Percentiles rank a stretch among this genome's conserved stretches.
phyloP scores from a whole-genome alignment of 2,797 vertebrate genomes.

The Anguilla anguilla region DNA sequence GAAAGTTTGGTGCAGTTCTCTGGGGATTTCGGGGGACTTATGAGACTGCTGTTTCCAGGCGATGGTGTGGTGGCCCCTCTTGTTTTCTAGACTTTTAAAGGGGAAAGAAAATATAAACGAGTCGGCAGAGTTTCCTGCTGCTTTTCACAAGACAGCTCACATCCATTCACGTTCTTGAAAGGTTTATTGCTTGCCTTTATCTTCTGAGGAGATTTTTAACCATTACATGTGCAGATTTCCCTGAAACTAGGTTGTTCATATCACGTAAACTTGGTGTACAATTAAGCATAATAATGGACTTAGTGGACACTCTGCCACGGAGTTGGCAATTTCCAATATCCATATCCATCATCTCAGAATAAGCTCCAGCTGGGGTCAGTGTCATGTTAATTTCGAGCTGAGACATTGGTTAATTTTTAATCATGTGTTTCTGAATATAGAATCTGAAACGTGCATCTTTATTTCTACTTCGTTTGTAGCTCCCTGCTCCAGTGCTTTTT shows the following conservation, averaged over 20 bases:
- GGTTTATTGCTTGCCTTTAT: neutral
- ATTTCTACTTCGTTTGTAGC: neutral
- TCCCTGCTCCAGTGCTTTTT: neutral
- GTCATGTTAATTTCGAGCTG: neutral
- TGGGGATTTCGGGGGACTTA: neutral
- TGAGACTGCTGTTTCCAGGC: neutral
- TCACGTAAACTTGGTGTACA: neutral
- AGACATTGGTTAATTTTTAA: neutral
- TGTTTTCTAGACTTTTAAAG: neutral
- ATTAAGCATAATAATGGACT: neutral
- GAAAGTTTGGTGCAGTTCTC: neutral
- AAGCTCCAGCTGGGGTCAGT: neutral
- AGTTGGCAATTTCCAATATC: neutral
- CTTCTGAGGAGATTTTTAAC: neutral
- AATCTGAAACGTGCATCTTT: neutral
- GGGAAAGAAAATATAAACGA: neutral
- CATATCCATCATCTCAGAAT: neutral
- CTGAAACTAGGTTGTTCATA: neutral
- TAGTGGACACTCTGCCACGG: neutral
- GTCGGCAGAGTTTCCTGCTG: neutral
- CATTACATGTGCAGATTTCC: neutral
- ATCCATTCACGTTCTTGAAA: neutral
- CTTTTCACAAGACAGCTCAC: neutral
- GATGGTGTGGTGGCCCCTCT: neutral
- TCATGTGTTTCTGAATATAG: neutral